Evolutionary conservation across 2,888 invertebrate species (phyloP).

Genomic region (Psococerastis gibbosa): DNA sequence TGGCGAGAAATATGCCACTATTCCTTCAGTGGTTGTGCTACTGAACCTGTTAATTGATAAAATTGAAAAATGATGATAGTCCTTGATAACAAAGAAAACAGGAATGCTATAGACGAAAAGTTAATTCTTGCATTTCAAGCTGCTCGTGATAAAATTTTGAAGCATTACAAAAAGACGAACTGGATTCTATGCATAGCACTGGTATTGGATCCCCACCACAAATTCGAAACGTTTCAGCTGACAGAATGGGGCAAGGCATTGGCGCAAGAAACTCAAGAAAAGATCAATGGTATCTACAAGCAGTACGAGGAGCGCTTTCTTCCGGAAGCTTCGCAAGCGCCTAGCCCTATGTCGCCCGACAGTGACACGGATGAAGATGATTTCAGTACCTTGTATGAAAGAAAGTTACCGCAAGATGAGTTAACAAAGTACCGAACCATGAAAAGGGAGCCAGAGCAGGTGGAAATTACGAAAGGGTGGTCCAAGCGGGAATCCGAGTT

Average conservation of each 20-base stretch:
- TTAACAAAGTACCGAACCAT: too few species aligned
- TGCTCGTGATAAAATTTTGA: constrained; percentile 18
- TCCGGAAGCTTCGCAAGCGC: background rate
- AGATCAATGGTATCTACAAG: constrained; percentile 13
- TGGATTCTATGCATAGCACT: constrained; percentile 19
- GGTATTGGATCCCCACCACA: constrained; percentile 19
- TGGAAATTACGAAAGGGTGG: too few species aligned
- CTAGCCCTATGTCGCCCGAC: too few species aligned
- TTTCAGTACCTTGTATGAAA: too few species aligned
- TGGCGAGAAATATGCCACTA: constrained; percentile 18
- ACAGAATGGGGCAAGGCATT: constrained; percentile 16
- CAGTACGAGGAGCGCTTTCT: constrained; percentile 8
- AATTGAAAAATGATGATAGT: constrained; percentile 14
- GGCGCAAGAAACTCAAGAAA: constrained; percentile 1
- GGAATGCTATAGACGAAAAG: constrained; percentile 15
- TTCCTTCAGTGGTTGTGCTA: constrained; percentile 15
- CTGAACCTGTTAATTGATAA: constrained; percentile 18
- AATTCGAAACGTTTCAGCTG: constrained; percentile 17
- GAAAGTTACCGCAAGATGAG: too few species aligned
- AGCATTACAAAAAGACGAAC: constrained; percentile 18
- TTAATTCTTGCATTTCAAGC: constrained; percentile 17
- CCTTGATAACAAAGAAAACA: constrained; percentile 15
- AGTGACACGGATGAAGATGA: too few species aligned
- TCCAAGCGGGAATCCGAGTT: background rate
- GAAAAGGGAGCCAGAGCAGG: too few species aligned